Evolutionary conservation across 2,797 vertebrate genomes (phyloP).

Genomic region (Alexandromys oeconomus): DNA sequence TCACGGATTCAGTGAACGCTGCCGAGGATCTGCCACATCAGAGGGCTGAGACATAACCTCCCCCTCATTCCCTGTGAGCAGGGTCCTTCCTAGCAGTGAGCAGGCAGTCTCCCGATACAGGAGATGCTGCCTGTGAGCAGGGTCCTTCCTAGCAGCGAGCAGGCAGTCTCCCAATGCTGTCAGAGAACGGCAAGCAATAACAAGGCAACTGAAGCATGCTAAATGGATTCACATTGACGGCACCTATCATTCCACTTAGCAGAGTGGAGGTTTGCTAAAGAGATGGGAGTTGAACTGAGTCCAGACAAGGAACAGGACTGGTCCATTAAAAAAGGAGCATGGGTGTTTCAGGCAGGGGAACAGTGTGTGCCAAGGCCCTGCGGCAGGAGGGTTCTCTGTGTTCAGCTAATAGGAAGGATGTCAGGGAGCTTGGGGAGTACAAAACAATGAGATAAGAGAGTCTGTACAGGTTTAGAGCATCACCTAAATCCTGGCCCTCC

Average conservation of each 20-base stretch:
- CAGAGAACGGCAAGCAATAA: neutral
- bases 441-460: neutral
- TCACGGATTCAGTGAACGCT: neutral
- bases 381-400: neutral
- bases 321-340: neutral
- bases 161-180: neutral
- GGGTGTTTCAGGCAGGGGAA: neutral
- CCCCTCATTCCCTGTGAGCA: neutral
- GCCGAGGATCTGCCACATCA: neutral
- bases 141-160: no score
- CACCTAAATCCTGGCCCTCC: neutral
- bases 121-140: neutral
- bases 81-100: neutral
- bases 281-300: neutral
- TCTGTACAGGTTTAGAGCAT: accelerated
- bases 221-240: neutral
- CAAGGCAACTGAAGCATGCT: neutral
- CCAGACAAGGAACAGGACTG: neutral
- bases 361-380: neutral
- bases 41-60: neutral
- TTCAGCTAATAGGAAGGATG: neutral
- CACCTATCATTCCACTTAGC: neutral
- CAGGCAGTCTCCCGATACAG: neutral
- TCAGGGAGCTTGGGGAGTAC: neutral
- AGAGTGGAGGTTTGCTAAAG: neutral